Percentiles rank a stretch among this genome's conserved stretches.
These are phyloP conservation scores for Oncorhynchus masou DNA, from an alignment of 2,113 vertebrate genomes.

Conservation along the genomic window DNA sequence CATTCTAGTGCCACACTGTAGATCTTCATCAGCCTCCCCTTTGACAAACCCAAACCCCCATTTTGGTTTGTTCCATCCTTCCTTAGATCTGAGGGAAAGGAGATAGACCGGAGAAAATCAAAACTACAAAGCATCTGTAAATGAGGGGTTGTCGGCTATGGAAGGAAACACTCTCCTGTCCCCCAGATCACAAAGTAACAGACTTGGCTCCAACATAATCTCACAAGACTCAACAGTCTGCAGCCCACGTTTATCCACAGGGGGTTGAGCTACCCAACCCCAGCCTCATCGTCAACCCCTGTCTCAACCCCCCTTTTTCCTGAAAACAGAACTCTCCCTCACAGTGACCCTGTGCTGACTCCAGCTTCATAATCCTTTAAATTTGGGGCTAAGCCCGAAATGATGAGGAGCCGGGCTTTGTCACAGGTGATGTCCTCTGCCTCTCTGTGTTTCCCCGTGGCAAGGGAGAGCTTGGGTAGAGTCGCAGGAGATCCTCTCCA, in stretches of 20 bases:
- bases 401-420: constrained; percentile 60
- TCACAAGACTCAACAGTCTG: constrained; percentile 68
- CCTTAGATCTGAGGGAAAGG: constrained; percentile 48
- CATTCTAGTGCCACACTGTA: constrained; percentile 74
- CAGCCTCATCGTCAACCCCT: constrained; percentile 44
- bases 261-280: constrained; percentile 37
- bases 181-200: constrained; percentile 40
- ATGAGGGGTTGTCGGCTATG: constrained; percentile 5
- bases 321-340: constrained; percentile 45
- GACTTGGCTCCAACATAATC: constrained; percentile 71
- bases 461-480: constrained; percentile 36
- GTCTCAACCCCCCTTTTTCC: constrained; percentile 38
- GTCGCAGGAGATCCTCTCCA: constrained; percentile 34
- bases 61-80: constrained; percentile 31
- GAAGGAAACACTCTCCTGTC: constrained; percentile 38
- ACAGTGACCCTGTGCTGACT: constrained; percentile 65
- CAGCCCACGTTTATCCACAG: constrained; percentile 63
- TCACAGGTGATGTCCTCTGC: constrained; percentile 58
- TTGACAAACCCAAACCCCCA: constrained; percentile 58
- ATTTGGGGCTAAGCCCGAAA: constrained; percentile 64
- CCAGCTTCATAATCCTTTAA: constrained; percentile 58
- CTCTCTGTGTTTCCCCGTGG: constrained; percentile 40
- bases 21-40: too few relatives aligned
- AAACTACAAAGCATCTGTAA: constrained; percentile 34
- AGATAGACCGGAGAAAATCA: constrained; percentile 45